Evolutionary conservation across 2,888 invertebrate species (phyloP), one percentile per base, ranked within the genome.

Genomic region (Pandemis corylana): DNA sequence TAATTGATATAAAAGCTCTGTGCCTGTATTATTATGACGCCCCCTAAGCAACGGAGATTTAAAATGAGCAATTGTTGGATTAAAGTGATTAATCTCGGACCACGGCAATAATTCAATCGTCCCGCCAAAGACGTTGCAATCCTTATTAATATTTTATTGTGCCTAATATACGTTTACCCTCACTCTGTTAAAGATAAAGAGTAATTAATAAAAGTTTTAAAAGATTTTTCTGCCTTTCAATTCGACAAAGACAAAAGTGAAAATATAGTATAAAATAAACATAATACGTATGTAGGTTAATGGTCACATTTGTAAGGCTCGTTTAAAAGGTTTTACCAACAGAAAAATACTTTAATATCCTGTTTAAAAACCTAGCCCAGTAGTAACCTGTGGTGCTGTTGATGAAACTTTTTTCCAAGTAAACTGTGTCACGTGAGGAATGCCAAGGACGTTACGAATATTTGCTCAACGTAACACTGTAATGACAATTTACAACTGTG

Each of bases 1-100:
- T 92, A 92, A 92, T 91, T 92, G 92, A 91, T 91, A 89, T 86
- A 88, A 90, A 89, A 90, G 87, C 88, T 82, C 80, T 80, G 81
- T 90, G 86, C 88, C 89, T 91, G 90, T 87, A 81, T 86, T 74
- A 86, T 86, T 87, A 87, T 88, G 83, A 80, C 81, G 86, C 85
- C 84, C 86, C 87, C 86, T 72, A 76, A 79, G 68, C 78, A 71
- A 76, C 78, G 82, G 86, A 88, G 89, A 90, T 89, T 92, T 89
- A 91, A 86, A 86, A 87, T 89, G 84, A 86, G 85, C 89, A 84
- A 91, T 90, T 87, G 90, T 85, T 84, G 87, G 88, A 89, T 92
- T 89, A 87, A 78, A 86, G 89, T 91, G 89, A 92, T 91, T 88
- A 87, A 92, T 92, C 64, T 76, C 49, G 49, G 67, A 63, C 68